Evolutionary conservation across 2,888 invertebrate genomes (phyloP), one percentile per base, ranked within the genome.

Genomic region (Tinea trinotella): DNA sequence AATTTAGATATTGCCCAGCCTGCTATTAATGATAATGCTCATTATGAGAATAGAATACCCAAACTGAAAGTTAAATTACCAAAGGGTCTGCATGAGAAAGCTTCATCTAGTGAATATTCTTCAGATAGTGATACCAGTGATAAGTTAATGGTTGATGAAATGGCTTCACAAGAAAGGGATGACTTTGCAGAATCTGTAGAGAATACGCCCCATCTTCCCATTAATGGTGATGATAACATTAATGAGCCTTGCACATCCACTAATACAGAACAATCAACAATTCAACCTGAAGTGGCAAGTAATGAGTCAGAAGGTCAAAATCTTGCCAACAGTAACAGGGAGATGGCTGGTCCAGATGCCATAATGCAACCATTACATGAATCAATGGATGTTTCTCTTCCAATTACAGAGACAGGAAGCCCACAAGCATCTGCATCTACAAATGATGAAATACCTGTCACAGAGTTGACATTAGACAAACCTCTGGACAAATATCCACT

Each of bases 401-500:
- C n/a, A n/a, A 9, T 13, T n/a, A 40, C 40, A 40, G 40, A 40
- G 24, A 24, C 24, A 24, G 24, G n/a, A n/a, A n/a, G n/a, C n/a
- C n/a, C n/a, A n/a, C n/a, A n/a, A n/a, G n/a, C n/a, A n/a, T 65
- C 61, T 30, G 59, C 76, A 19, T 57, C 58, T 34, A 58, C 60
- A 15, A 64, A 66, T 19, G 87, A 89, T 18, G 92, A 93, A 62
- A 84, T 91, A 17, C 88, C 90, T 55, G 81, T 90, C 10, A 88
- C 91, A 56, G 93, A 94, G 64, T 71, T 95, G 52, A 90, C 91
- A 58, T 78, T 95, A 35, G 91, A 94, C 64, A 90, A 89, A 57
- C 92, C 93, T 12, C 69, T 95, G 59, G 94, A 94, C 66, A 92
- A 89, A 71, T 91, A 93, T 71, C 89, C 91, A 56, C 83, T 92